Percentiles rank a stretch among this genome's conserved stretches.
Conservation (phyloP, 2,888 invertebrate species). For the Cotesia congregata region DNA sequence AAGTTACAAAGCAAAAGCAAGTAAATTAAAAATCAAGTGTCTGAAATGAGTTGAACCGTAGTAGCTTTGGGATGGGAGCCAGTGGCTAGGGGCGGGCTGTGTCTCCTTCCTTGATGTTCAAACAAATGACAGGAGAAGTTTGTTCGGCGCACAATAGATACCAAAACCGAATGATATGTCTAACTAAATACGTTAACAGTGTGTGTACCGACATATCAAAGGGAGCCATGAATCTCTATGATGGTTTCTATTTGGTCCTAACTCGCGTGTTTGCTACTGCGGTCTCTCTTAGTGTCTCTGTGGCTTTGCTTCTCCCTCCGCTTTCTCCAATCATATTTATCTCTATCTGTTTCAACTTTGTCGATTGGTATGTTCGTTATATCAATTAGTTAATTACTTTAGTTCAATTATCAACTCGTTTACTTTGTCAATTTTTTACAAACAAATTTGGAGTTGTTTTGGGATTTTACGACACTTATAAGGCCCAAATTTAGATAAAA, state of each 20-base stretch:
- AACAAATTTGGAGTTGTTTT: too few relatives aligned
- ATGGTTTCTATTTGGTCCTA: slow-evolving; percentile 63
- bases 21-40: slow-evolving; percentile 16
- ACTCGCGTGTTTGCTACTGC: slow-evolving; percentile 50
- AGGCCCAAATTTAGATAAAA: too few relatives aligned
- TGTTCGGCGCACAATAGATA: slow-evolving; percentile 65
- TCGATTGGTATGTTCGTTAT: too few relatives aligned
- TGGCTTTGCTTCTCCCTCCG: slow-evolving; percentile 30
- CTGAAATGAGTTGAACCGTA: slow-evolving; percentile 11
- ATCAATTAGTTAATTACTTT: too few relatives aligned
- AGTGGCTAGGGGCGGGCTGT: slow-evolving; percentile 40
- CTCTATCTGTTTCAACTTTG: too few relatives aligned
- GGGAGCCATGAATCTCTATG: slow-evolving; percentile 67
- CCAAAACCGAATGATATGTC: slow-evolving; percentile 69
- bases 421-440: too few relatives aligned
- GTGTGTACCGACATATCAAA: slow-evolving; percentile 57
- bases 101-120: slow-evolving; percentile 56
- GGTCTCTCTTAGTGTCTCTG: slow-evolving; percentile 14
- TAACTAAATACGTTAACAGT: slow-evolving; percentile 67
- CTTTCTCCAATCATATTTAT: neutral
- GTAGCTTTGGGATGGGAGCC: neutral
- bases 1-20: too few relatives aligned
- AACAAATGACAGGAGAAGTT: slow-evolving; percentile 69
- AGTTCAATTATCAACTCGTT: too few relatives aligned
- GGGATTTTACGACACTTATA: too few relatives aligned